These are phyloP conservation scores for Drosophila nigromelanica DNA, from an alignment of 1,140 invertebrate species.

Conservation along the genomic window DNA sequence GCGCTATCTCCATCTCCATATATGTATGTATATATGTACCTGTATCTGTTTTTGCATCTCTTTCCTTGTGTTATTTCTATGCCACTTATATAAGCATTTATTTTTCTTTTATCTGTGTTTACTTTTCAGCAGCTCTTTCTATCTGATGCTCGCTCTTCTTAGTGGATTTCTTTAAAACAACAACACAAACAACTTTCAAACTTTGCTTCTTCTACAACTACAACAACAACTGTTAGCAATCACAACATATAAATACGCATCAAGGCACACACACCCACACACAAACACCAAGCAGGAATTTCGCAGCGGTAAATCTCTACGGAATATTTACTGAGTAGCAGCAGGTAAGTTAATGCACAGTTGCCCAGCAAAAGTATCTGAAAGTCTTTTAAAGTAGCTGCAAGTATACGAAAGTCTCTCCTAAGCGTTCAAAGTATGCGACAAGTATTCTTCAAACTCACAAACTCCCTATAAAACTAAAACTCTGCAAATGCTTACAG, in stretches of 20 bases:
- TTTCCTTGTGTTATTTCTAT: neutral
- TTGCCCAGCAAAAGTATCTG: slow-evolving; percentile 12
- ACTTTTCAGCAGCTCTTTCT: slow-evolving; percentile 66
- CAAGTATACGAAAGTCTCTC: slow-evolving; percentile 20
- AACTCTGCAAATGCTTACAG: slow-evolving; percentile 58
- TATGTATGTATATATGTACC: neutral
- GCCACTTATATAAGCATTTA: slow-evolving; percentile 22
- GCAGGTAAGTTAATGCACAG: slow-evolving; percentile 56
- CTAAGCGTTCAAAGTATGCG: slow-evolving; percentile 35
- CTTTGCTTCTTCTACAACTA: slow-evolving; percentile 51
- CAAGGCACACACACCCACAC: slow-evolving; percentile 23
- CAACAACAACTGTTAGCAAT: slow-evolving; percentile 22
- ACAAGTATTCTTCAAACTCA: slow-evolving; percentile 60
- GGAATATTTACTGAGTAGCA: slow-evolving; percentile 64
- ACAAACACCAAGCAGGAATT: neutral
- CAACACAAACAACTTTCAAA: slow-evolving; percentile 49
- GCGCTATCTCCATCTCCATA: neutral
- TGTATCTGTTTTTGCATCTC: neutral
- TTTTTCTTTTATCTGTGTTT: slow-evolving; percentile 44
- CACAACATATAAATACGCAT: slow-evolving; percentile 24
- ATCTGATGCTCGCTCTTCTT: slow-evolving; percentile 72
- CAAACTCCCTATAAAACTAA: slow-evolving; percentile 37
- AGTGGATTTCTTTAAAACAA: slow-evolving; percentile 67
- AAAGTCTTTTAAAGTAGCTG: slow-evolving; percentile 3
- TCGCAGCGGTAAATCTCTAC: slow-evolving; percentile 56